phyloP scores from a whole-genome alignment of 1,140 invertebrate genomes.

The Leptestheria dahalacensis region DNA sequence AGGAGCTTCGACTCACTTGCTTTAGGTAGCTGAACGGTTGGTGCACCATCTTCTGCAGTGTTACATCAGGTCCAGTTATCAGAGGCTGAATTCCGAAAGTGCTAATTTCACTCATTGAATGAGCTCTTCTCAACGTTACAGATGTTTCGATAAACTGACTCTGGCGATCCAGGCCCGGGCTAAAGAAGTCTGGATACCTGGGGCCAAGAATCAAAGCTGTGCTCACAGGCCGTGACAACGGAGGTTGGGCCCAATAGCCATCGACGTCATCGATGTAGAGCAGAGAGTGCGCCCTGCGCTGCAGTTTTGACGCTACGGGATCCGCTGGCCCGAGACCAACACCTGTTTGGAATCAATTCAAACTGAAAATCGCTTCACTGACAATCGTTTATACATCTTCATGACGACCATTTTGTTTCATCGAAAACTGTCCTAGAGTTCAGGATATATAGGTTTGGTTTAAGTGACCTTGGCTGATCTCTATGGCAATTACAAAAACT shows the following conservation, averaged over 20 bases:
- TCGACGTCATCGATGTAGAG: constrained; percentile 20
- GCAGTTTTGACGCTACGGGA: too few relatives aligned
- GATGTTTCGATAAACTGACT: neutral
- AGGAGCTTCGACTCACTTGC: neutral
- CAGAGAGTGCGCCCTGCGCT: constrained; percentile 11
- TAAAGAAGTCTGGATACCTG: neutral
- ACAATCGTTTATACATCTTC: too few relatives aligned
- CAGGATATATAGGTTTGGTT: too few relatives aligned
- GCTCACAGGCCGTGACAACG: constrained; percentile 23
- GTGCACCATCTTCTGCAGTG: neutral
- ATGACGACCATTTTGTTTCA: too few relatives aligned
- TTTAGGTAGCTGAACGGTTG: constrained; percentile 9
- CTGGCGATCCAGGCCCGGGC: constrained; percentile 1
- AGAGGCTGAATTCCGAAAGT: neutral
- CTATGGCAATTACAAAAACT: too few relatives aligned
- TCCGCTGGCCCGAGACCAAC: too few relatives aligned
- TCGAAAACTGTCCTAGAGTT: too few relatives aligned
- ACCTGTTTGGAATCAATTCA: too few relatives aligned
- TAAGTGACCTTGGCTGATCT: too few relatives aligned
- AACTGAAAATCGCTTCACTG: too few relatives aligned
- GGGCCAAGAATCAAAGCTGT: constrained; percentile 21
- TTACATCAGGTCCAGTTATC: constrained; percentile 4
- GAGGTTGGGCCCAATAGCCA: constrained; percentile 23
- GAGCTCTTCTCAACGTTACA: neutral
- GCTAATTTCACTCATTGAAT: constrained; percentile 10